phyloP scores from a whole-genome alignment of 2,888 invertebrate genomes.

The Notodonta dromedarius region DNA sequence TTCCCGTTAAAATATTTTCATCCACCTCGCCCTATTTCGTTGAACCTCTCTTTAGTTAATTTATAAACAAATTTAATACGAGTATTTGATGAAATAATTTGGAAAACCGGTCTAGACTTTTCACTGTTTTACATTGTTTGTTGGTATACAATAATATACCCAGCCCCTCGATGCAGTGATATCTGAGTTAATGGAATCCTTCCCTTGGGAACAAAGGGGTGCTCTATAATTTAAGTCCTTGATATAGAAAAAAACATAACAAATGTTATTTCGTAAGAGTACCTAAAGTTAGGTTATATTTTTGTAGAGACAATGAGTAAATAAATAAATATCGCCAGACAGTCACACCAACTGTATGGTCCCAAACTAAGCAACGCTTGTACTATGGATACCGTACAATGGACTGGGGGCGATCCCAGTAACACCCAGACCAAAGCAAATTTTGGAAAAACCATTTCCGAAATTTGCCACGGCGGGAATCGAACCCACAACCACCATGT shows the following conservation, averaged over 20 bases:
- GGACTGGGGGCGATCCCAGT: no score
- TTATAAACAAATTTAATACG: constrained; percentile 22
- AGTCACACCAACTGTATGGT: no score
- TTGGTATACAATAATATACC: neutral
- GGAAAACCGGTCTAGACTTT: neutral
- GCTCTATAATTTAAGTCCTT: neutral
- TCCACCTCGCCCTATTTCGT: constrained; percentile 27
- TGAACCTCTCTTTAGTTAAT: constrained; percentile 17
- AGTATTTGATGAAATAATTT: neutral
- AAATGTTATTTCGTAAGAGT: neutral
- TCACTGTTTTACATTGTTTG: neutral
- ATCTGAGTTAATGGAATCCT: neutral
- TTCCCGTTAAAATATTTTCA: constrained; percentile 44
- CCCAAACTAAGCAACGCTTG: no score
- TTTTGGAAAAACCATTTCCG: no score
- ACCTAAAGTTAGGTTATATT: no score
- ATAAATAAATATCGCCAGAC: no score
- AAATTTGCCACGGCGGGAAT: no score
- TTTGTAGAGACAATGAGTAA: no score
- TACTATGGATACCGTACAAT: no score
- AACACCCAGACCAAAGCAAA: no score
- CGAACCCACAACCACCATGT: no score
- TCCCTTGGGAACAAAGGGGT: neutral
- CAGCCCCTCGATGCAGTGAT: neutral
- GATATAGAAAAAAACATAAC: neutral